Conservation (phyloP, 2,888 invertebrate genomes). For the Ashinkailepas kermadecensis region DNA sequence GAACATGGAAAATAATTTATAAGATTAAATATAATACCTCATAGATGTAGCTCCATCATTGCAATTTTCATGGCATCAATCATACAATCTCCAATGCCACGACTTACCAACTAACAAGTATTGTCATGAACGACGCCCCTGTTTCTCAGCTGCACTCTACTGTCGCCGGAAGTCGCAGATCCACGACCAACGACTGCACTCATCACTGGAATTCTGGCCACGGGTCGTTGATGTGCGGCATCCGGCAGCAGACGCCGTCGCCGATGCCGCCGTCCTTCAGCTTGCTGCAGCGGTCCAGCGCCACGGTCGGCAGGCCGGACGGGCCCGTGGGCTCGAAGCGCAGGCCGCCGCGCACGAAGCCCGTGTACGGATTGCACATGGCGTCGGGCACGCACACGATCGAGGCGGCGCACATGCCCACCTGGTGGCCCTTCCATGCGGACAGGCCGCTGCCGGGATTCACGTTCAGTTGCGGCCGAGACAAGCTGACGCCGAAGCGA, state of each 20-base stretch:
- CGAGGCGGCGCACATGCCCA: not conserved
- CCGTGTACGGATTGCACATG: slow-evolving; percentile 20
- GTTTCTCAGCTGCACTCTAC: no score
- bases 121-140: no score
- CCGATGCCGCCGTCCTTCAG: slow-evolving; percentile 10
- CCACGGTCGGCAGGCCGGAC: not conserved
- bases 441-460: not conserved
- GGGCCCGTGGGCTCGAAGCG: not conserved
- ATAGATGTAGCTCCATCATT: no score
- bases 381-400: not conserved
- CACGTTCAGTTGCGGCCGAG: not conserved
- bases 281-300: not conserved
- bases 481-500: no score
- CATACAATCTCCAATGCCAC: no score
- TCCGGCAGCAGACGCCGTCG: slow-evolving; percentile 18
- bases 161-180: no score
- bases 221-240: slow-evolving; percentile 21
- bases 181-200: no score
- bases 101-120: no score
- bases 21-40: no score
- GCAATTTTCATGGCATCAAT: no score
- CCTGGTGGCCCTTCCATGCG: not conserved
- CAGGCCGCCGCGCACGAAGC: slow-evolving; percentile 16
- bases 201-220: not conserved
- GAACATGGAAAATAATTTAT: no score